Percentiles rank a stretch among this genome's conserved stretches.
These are phyloP conservation scores for Desmodus rotundus DNA, from an alignment of 2,113 vertebrate species.

Conservation along the genomic window DNA sequence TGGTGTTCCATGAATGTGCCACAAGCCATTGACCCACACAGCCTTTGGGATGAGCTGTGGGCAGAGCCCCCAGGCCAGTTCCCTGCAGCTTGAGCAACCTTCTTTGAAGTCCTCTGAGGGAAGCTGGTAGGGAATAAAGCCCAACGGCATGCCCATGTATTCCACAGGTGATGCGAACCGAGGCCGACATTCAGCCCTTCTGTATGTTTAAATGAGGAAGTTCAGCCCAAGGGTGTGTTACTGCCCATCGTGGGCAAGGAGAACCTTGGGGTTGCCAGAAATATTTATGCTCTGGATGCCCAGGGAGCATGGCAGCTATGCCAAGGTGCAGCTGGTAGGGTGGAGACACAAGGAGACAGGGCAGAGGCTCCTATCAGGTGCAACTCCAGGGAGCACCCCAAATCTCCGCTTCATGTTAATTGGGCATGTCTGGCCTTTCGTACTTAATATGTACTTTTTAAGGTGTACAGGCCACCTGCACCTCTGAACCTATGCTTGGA, in stretches of 20 bases:
- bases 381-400: neutral
- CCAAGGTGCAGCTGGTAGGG: neutral
- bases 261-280: neutral
- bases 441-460: neutral
- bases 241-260: neutral
- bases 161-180: neutral
- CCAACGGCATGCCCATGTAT: neutral
- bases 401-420: neutral
- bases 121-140: neutral
- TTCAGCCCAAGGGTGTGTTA: neutral
- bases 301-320: neutral
- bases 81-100: neutral
- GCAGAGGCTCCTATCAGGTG: neutral
- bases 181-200: neutral
- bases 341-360: neutral
- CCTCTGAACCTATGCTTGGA: neutral
- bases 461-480: neutral
- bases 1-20: neutral
- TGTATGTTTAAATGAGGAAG: neutral
- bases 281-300: neutral
- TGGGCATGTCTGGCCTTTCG: neutral
- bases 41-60: neutral
- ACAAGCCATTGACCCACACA: neutral
- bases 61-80: neutral
- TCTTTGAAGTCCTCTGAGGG: neutral